phyloP scores from a whole-genome alignment of 1,140 invertebrate genomes.

The Bombus terrestris region DNA sequence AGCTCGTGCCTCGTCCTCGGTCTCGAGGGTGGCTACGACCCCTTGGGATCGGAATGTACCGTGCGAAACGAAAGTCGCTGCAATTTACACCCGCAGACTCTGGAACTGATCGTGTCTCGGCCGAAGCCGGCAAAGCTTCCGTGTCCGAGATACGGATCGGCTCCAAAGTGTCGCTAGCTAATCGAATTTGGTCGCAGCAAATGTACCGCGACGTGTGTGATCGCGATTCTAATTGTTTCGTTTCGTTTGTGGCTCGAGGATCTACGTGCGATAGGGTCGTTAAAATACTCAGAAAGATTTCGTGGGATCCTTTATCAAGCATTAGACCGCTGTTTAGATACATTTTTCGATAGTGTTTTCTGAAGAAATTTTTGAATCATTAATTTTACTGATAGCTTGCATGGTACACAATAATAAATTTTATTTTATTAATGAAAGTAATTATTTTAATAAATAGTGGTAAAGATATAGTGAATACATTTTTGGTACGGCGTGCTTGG shows the following conservation, averaged over 20 bases:
- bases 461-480: too few relatives aligned
- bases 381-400: too few relatives aligned
- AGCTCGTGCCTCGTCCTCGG: conserved; percentile 5
- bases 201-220: conserved; percentile 25
- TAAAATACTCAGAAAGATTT: too few relatives aligned
- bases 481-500: too few relatives aligned
- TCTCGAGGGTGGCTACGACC: neutral
- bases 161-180: conserved; percentile 17
- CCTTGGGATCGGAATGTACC: neutral
- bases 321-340: too few relatives aligned
- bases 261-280: too few relatives aligned
- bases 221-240: conserved; percentile 31
- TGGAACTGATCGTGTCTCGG: neutral
- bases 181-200: conserved; percentile 29
- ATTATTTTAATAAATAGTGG: too few relatives aligned
- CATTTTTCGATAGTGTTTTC: too few relatives aligned
- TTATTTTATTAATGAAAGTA: too few relatives aligned
- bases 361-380: too few relatives aligned
- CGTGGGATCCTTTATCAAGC: too few relatives aligned
- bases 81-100: conserved; percentile 20
- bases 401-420: too few relatives aligned
- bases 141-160: conserved; percentile 18
- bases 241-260: neutral
- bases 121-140: neutral
- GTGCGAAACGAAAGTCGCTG: conserved; percentile 5